Percentiles rank a stretch among this genome's conserved stretches.
Evolutionary conservation across 2,797 vertebrate genomes (phyloP).

Genomic region (Rhinichthys osculus): DNA sequence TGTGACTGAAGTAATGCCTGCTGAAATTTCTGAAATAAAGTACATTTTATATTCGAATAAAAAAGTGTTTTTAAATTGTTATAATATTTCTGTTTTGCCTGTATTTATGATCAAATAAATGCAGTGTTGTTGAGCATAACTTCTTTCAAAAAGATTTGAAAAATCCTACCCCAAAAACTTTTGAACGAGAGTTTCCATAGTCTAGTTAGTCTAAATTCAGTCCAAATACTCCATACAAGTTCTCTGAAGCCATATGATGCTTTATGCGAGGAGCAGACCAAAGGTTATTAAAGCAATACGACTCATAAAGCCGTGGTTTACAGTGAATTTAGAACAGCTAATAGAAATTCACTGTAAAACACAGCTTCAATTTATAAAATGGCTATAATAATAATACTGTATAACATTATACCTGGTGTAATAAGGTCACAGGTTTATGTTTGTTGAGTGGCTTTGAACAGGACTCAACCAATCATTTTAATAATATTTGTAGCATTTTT

Average conservation of each 20-base stretch:
- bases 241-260: neutral
- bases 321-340: too few relatives aligned
- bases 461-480: neutral
- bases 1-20: neutral
- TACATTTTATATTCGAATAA: neutral
- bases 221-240: too few relatives aligned
- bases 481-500: neutral
- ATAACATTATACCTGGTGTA: neutral
- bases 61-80: neutral
- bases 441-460: neutral
- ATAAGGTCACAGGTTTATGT: too few relatives aligned
- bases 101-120: neutral
- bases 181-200: neutral
- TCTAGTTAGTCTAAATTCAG: neutral
- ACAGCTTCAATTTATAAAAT: neutral
- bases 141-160: neutral
- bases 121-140: neutral
- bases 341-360: too few relatives aligned
- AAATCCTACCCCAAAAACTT: neutral
- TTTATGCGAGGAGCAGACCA: too few relatives aligned
- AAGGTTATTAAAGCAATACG: too few relatives aligned
- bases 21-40: neutral
- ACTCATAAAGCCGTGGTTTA: too few relatives aligned
- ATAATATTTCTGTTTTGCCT: neutral
- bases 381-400: neutral